A percentile compares a stretch with the other conserved stretches of the same genome.
Evolutionary conservation across 2,113 vertebrate genomes (phyloP).

Genomic region (Trematocara marginatum): DNA sequence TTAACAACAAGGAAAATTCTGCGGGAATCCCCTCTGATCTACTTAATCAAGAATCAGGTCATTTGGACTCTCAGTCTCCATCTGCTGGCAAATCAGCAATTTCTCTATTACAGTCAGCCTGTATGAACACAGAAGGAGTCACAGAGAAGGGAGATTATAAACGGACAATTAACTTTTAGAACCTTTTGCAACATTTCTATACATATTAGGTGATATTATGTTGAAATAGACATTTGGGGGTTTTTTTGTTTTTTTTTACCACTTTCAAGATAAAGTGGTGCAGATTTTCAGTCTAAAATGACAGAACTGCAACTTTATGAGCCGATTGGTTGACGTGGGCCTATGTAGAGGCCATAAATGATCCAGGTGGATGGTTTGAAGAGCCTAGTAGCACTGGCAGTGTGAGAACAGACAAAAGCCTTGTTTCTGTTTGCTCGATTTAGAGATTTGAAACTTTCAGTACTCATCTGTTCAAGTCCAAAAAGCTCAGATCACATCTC

Average conservation of each 20-base stretch:
- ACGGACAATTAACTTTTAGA: rapidly evolving
- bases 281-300: not conserved
- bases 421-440: not conserved
- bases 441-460: not conserved
- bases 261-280: not conserved
- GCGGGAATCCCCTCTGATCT: not conserved
- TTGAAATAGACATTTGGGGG: not conserved
- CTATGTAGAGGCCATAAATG: not conserved
- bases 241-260: not conserved
- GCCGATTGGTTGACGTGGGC: not conserved
- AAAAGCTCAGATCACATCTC: not conserved
- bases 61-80: not conserved
- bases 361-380: not conserved
- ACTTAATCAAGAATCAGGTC: not conserved
- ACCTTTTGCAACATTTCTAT: not conserved
- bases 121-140: not conserved
- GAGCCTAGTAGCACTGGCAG: not conserved
- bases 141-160: not conserved
- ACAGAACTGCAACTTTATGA: not conserved
- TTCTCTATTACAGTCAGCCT: not conserved
- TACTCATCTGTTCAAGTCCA: not conserved
- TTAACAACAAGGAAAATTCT: not conserved
- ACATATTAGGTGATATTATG: rapidly evolving
- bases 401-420: not conserved
- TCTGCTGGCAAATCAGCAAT: not conserved